Evolutionary conservation across 2,797 vertebrate genomes (phyloP), one percentile per base, ranked within the genome.

Genomic region (Protosalanx chinensis): DNA sequence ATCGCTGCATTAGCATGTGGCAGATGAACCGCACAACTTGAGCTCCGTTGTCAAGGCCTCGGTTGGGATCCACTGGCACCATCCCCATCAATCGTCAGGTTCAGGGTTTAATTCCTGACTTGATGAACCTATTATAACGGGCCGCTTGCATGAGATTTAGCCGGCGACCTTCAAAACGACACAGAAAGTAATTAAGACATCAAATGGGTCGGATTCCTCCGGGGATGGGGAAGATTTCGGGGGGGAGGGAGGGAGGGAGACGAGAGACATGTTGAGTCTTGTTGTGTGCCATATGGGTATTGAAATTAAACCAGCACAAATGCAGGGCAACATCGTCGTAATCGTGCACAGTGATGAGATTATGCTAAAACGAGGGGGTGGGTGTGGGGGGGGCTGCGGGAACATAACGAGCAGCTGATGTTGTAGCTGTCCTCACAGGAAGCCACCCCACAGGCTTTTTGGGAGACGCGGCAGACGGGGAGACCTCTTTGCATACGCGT

Each of bases 171-270:
- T 63, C 72, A 72, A 72, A 73, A 68, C 33, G 59, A 74, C 67
- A 53, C 64, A 59, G 66, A 67, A 68, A 75, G 69, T 74, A 79
- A 83, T 81, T 77, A 83, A 62, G 62, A 58, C 62, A 67, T 65
- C 49, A 73, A 73, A 77, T 75, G 71, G 67, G 41, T 16, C 37
- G 70, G 73, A 80, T 76, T 73, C 70, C 75, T 78, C 71, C 2
- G 46, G 73, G 71, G 75, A 59, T 58, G n/a, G 20, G 41, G 62
- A 23, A 6, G 23, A 13, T 67, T 15, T 18, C 13, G 12, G 33
- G 23, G 23, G 23, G 53, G 37, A 69, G 53, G 10, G 27, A 41
- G 65, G 7, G 15, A 53, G 49, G 53, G 49, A 37, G 61, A 16
- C 12, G 12, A n/a, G 13, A 4, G 30, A 67, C 8, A 57, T 37